Percentiles rank a stretch among this genome's conserved stretches.
Evolutionary conservation across 2,888 invertebrate genomes (phyloP).

Genomic region (Mesopsocus fuscifrons): DNA sequence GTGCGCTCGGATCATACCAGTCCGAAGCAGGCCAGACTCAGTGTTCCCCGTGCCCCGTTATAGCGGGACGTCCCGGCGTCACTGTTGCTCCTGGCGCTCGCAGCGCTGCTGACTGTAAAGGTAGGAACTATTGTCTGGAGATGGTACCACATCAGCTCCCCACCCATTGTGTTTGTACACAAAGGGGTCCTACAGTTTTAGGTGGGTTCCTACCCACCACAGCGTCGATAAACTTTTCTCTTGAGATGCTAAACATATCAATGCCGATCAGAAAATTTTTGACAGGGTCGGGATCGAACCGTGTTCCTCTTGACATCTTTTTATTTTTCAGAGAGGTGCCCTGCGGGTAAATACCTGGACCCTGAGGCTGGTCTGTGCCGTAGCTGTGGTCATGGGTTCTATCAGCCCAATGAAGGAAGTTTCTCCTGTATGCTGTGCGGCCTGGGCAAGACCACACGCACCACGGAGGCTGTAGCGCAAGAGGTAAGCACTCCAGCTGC

Average conservation of each 20-base stretch:
- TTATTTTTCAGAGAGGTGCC: conserved; percentile 55
- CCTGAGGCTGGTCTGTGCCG: conserved; percentile 72
- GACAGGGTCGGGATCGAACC: too few species aligned
- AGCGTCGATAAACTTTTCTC: too few species aligned
- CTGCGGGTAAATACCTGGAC: conserved; percentile 86
- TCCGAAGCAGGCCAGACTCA: conserved; percentile 78
- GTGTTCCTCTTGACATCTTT: too few species aligned
- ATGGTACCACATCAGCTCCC: too few species aligned
- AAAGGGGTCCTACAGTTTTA: too few species aligned
- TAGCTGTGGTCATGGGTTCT: conserved; percentile 87
- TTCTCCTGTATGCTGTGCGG: conserved; percentile 79
- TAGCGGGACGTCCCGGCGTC: conserved; percentile 76
- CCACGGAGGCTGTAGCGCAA: conserved; percentile 69
- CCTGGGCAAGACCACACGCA: conserved; percentile 78
- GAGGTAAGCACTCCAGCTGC: conserved; percentile 31
- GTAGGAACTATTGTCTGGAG: too few species aligned
- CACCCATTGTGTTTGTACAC: too few species aligned
- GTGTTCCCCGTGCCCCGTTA: conserved; percentile 76
- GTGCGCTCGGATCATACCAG: conserved; percentile 81
- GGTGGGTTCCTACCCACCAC: too few species aligned
- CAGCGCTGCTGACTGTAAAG: conserved; percentile 76
- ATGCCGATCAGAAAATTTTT: too few species aligned
- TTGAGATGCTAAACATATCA: too few species aligned
- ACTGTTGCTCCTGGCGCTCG: conserved; percentile 74
- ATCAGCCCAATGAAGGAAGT: conserved; percentile 77